Evolutionary conservation across 2,113 vertebrate species (phyloP).

Genomic region (Pantherophis guttatus): DNA sequence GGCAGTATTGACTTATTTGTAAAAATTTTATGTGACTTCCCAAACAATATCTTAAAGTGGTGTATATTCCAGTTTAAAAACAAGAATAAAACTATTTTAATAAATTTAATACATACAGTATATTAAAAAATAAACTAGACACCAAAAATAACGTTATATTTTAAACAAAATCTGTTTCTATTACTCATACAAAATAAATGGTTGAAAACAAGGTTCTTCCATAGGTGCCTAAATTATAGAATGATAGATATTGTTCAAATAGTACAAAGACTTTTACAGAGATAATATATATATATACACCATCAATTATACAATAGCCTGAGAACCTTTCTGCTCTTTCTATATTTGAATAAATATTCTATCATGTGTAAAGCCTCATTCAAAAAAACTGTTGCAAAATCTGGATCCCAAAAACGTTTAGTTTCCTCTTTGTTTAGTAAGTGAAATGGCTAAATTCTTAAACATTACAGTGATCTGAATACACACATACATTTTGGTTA

Average conservation of each 20-base stretch:
- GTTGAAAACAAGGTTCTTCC: not conserved
- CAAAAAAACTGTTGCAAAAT: not conserved
- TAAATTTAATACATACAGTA: not conserved
- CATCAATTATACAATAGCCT: not conserved
- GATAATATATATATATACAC: not conserved
- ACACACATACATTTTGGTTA: not conserved
- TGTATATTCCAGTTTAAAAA: not conserved
- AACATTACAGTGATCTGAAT: not conserved
- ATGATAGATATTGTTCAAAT: not conserved
- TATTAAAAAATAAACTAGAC: not conserved
- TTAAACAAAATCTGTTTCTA: not conserved
- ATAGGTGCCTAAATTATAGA: not conserved
- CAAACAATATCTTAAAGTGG: not conserved
- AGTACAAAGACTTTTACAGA: not conserved
- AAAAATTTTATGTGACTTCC: not conserved
- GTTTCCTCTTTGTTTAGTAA: not conserved
- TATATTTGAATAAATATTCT: not conserved
- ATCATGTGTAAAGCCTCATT: not conserved
- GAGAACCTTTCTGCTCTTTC: not conserved
- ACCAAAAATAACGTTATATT: not conserved
- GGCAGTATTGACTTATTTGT: not conserved
- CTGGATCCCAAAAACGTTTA: not conserved
- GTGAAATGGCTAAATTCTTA: not conserved
- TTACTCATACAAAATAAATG: not conserved
- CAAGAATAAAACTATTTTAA: not conserved